Evolutionary conservation across 2,888 invertebrate genomes (phyloP), one percentile per base, ranked within the genome.

Genomic region (Drosophila kambysellisi): DNA sequence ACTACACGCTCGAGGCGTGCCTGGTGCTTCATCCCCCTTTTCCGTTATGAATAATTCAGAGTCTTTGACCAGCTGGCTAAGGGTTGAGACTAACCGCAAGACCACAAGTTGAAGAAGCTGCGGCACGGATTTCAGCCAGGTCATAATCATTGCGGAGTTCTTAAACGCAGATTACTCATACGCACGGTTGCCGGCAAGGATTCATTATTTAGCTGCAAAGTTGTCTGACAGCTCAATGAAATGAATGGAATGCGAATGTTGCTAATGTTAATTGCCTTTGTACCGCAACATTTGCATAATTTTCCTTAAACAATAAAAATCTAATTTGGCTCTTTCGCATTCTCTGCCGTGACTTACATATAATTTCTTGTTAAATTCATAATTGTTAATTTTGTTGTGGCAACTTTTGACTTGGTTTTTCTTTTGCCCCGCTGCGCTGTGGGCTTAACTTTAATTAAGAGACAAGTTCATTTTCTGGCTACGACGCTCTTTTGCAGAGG

Each of bases 381-480:
- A 91, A 89, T 92, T 89, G 90, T 88, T 88, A 82, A 74, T 84
- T 79, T 87, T 79, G 81, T 88, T 81, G 58, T 74, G 73, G 76
- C 57, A 77, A 67, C 69, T 75, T 71, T 73, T 76, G 70, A 72
- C 74, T 75, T 70, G 74, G 39, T 61, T 70, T 79, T 82, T 74
- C 60, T 71, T 71, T 51, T 17, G 37, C 60, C 60, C 39, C 48
- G 52, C 73, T 73, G 60, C 59, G 54, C 52, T 71, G 71, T 53
- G 77, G 91, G 92, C 92, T 92, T 92, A 91, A 92, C 92, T 91
- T 92, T 92, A 92, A 92, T 92, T 92, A 91, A 88, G 85, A 84
- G 81, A 76, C 89, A 91, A 92, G 88, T 79, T 76, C 56, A 54
- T 58, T 74, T 71, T 69, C 68, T 53, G 56, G 39, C 46, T 15